phyloP scores from a whole-genome alignment of 2,888 invertebrate genomes.

The Drosophila macrospina region DNA sequence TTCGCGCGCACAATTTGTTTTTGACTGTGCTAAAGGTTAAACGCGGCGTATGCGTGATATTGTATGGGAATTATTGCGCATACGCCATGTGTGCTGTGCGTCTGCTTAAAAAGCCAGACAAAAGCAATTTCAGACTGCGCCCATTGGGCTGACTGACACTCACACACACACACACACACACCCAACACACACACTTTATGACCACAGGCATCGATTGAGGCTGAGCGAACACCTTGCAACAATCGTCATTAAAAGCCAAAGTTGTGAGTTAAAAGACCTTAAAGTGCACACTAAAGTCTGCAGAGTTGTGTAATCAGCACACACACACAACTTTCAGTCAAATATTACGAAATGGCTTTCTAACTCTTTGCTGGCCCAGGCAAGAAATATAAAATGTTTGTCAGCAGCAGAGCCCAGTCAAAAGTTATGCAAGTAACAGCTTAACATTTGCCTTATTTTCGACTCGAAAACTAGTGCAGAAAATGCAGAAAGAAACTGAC shows the following conservation, averaged over 20 bases:
- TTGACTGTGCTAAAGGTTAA: conserved; percentile 54
- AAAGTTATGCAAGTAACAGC: too few relatives aligned
- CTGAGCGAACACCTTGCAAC: conserved; percentile 11
- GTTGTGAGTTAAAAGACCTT: conserved; percentile 1
- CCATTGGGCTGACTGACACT: neutral
- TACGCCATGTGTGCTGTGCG: conserved; percentile 48
- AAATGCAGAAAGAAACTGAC: neutral
- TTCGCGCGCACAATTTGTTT: conserved; percentile 60
- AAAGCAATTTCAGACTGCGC: conserved; percentile 42
- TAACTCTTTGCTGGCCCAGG: neutral
- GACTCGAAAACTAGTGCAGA: too few relatives aligned
- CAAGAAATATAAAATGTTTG: neutral
- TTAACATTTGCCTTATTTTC: neutral
- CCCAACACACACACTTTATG: conserved; percentile 9
- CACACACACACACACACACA: neutral
- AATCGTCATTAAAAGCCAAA: conserved; percentile 20
- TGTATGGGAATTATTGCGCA: conserved; percentile 61
- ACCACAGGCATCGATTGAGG: conserved; percentile 8
- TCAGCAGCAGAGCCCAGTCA: too few relatives aligned
- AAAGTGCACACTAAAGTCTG: neutral
- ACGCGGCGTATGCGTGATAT: conserved; percentile 67
- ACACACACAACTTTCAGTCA: conserved; percentile 1
- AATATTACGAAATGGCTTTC: conserved; percentile 4
- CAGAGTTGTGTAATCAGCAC: conserved; percentile 1
- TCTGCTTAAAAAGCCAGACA: conserved; percentile 32